Evolutionary conservation across 2,113 vertebrate species (phyloP), one percentile per base, ranked within the genome.

Genomic region (Pseudopipra pipra): DNA sequence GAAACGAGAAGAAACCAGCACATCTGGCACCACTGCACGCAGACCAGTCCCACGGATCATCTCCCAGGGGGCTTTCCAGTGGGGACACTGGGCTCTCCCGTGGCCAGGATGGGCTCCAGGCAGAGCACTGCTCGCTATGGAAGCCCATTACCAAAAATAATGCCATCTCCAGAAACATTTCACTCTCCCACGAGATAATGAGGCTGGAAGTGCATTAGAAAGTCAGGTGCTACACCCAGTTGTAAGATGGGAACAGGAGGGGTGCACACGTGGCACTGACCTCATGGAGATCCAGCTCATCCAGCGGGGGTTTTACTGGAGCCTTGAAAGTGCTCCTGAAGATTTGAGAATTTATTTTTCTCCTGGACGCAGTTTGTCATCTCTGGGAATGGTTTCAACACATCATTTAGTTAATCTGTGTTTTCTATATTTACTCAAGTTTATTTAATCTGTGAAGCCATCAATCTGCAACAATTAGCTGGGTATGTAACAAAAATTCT

Each of bases 221-320:
- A 49, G 37, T 11, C 49, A 58, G 75, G 63, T 21, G 30, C 33
- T 43, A 7, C 56, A 24, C 5, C 63, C 70, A 9, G n/a, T 1
- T 21, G 68, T 21, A 18, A 43, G 41, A 11, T 16, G 27, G 55
- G 24, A 20, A 3, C 1, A 11, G 30, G 55, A 18, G 55, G 24
- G 31, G 16, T 0, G 12, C 46, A 11, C 46, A 2, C 1, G 3
- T 4, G 61, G 37, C 22, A 11, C 1, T 9, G 39, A 4, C 25
- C 35, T 24, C 21, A 4, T 5, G 35, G 65, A 44, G 24, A 44
- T 2, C 3, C 6, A 49, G 27, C 58, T 31, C 35, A 2, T 3
- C 9, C 2, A 0, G 4, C 2, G 5, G 2, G 21, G 0, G 20
- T 47, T 43, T 39, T 11, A 28, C 23, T 6, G 31, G 46, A 77